Base-by-base conservation (phyloP, 2,797 vertebrate species). In the Protosalanx chinensis region DNA sequence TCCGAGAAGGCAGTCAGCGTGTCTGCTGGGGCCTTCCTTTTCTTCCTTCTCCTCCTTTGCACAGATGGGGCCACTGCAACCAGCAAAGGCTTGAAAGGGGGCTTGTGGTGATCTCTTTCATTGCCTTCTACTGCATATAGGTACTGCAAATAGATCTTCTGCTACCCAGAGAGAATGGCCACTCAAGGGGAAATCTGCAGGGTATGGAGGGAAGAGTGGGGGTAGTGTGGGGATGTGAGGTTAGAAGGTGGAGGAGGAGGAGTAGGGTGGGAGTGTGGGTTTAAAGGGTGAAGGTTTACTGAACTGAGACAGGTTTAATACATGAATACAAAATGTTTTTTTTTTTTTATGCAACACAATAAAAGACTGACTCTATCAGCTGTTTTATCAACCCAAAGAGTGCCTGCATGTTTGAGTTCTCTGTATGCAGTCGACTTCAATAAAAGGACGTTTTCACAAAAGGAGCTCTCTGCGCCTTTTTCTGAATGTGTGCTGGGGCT, bases 21-120 rank as follows among this genome's bases (percentile, higher is more conserved):
- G 41, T 37, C 35, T 46, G 41, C 41, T 92, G 91, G 89, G 84
- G 51, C 51, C 51, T 56, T 46, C 7, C 51, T 56, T 56, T 4
- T 56, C 18, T n/a, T 56, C 51, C 51, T n/a, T 56, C 51, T n/a
- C 15, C 51, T n/a, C 51, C 51, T 56, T n/a, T 56, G 51, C 5
- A 5, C 51, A 56, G 51, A 5, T 16, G 15, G 67, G 67, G 68
- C 64, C 86, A 88, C 80, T 46, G 7, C 83, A 84, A 85, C 85
- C 84, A 85, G 71, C 56, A 81, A 73, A 84, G 81, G 68, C 70
- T 74, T 87, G 78, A 90, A 89, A 87, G 85, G 76, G 72, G 71
- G 5, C 82, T 84, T 33, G 58, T 84, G 81, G 80, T 68, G 84
- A 79, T 82, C 75, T 71, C 57, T 71, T 84, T 80, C 71, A 72